A percentile compares a stretch with the other conserved stretches of the same genome.
phyloP scores from a whole-genome alignment of 1,140 invertebrate genomes.

The Drosophila pallidifrons region DNA sequence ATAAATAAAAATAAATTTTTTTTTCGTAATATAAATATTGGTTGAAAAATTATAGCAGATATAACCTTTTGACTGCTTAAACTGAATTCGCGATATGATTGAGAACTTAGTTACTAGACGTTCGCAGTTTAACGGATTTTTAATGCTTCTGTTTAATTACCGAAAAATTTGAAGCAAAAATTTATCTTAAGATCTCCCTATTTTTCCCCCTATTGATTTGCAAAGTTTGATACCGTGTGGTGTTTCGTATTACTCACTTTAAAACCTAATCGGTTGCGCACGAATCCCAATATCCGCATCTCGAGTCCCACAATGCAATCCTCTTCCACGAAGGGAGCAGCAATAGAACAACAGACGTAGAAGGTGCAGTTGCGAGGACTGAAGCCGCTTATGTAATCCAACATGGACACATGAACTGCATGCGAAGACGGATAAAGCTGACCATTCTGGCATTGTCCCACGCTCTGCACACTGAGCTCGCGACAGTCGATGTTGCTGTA shows the following conservation, averaged over 20 bases:
- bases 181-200: too few species aligned
- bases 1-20: too few species aligned
- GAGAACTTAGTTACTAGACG: too few species aligned
- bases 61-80: too few species aligned
- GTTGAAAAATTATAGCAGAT: too few species aligned
- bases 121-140: too few species aligned
- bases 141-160: too few species aligned
- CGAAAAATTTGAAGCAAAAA: too few species aligned
- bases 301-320: conserved; percentile 74
- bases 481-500: conserved; percentile 73
- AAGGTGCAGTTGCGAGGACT: conserved; percentile 76
- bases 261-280: conserved; percentile 72
- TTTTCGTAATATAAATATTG: too few species aligned
- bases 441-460: conserved; percentile 64
- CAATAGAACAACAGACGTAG: conserved; percentile 70
- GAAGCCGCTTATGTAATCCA: conserved; percentile 61
- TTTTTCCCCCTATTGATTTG: too few species aligned
- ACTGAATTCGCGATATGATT: too few species aligned
- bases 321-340: conserved; percentile 77
- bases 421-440: conserved; percentile 30
- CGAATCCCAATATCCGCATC: conserved; percentile 70
- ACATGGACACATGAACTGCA: conserved; percentile 47
- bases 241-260: conserved; percentile 41
- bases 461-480: conserved; percentile 56
- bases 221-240: too few species aligned